Evolutionary conservation across 2,113 vertebrate species (phyloP).

Genomic region (Sinocyclocheilus anophthalmus): DNA sequence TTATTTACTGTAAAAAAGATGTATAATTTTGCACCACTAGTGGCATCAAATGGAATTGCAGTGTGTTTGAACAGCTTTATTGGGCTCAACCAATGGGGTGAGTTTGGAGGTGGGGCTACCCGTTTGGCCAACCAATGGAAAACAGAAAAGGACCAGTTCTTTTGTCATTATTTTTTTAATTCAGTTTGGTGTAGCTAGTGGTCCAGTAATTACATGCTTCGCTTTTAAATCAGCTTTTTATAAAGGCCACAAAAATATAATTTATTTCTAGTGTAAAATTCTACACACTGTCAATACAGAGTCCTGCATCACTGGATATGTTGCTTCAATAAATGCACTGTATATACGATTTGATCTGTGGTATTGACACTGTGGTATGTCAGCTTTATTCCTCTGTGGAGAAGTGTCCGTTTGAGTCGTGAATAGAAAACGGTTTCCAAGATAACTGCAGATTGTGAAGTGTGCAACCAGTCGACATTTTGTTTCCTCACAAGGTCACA

Average conservation of each 20-base stretch:
- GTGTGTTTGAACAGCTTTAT: background rate
- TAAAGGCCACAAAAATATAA: background rate
- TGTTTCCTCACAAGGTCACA: background rate
- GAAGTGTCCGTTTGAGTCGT: constrained; percentile 48
- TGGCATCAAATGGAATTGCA: background rate
- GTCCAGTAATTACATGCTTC: background rate
- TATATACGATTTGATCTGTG: background rate
- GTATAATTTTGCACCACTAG: background rate
- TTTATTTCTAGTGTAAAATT: constrained; percentile 36
- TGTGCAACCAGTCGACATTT: background rate
- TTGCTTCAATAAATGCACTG: constrained; percentile 32
- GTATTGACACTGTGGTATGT: background rate
- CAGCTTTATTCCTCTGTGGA: background rate
- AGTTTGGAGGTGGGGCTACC: background rate
- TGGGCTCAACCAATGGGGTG: background rate
- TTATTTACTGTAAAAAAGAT: constrained; percentile 2
- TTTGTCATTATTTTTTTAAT: background rate
- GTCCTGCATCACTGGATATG: background rate
- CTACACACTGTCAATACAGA: constrained; percentile 10
- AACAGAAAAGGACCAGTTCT: background rate
- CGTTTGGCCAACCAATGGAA: background rate
- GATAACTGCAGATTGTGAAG: background rate
- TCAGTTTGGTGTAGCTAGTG: background rate
- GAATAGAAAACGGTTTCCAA: background rate
- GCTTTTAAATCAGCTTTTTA: constrained; percentile 1